Evolutionary conservation across 2,797 vertebrate genomes (phyloP).

Genomic region (Acropternis orthonyx): DNA sequence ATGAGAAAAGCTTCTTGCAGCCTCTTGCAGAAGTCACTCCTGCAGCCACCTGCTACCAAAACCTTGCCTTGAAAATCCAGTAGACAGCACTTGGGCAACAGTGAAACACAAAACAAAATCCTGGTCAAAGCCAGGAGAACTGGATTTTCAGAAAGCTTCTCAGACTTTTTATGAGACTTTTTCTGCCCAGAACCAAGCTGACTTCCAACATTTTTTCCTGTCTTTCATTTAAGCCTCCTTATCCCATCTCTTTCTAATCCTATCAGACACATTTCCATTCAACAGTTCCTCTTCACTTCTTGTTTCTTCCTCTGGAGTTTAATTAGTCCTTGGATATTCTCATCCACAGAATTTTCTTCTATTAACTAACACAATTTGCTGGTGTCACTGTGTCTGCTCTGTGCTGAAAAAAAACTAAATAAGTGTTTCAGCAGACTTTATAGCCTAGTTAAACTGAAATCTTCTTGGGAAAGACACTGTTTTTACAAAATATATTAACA

Average conservation of each 20-base stretch:
- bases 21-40: neutral
- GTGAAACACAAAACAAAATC: neutral
- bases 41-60: neutral
- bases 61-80: neutral
- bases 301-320: neutral
- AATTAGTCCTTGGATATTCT: neutral
- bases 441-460: neutral
- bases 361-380: neutral
- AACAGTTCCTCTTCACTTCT: neutral
- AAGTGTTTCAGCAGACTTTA: neutral
- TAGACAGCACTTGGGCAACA: neutral
- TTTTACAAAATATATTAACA: neutral
- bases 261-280: neutral
- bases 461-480: accelerated
- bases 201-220: neutral
- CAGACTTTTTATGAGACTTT: neutral
- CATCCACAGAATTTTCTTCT: neutral
- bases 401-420: neutral
- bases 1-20: neutral
- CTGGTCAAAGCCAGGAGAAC: neutral
- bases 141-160: neutral
- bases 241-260: neutral
- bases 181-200: neutral
- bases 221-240: neutral
- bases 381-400: neutral